Conservation (phyloP, 1,140 invertebrate genomes). For the Zaprionus lachaisei region DNA sequence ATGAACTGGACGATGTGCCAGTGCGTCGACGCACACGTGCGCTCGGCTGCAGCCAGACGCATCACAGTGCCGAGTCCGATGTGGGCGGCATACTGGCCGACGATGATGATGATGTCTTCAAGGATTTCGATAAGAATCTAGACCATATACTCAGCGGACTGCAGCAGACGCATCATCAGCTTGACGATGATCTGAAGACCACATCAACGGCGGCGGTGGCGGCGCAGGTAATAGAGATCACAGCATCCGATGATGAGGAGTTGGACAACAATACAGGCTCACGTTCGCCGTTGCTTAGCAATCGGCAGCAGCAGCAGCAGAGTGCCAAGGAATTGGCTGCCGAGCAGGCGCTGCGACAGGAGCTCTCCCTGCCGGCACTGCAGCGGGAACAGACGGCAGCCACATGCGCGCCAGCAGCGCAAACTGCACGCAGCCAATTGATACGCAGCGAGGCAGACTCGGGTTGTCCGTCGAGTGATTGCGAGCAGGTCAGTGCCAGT, state of each 20-base stretch:
- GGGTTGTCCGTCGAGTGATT: conserved; percentile 79
- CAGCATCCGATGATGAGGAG: conserved; percentile 80
- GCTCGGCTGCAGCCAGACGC: conserved; percentile 72
- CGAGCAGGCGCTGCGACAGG: conserved; percentile 68
- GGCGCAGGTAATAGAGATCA: neutral
- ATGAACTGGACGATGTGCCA: conserved; percentile 70
- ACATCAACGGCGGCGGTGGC: conserved; percentile 1
- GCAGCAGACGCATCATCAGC: conserved; percentile 67
- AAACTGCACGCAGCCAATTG: conserved; percentile 27
- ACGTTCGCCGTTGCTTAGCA: conserved; percentile 86
- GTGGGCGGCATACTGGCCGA: conserved; percentile 72
- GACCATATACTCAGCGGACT: conserved; percentile 72
- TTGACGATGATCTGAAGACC: conserved; percentile 66
- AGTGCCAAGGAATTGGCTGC: conserved; percentile 55
- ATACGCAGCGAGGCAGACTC: conserved; percentile 79
- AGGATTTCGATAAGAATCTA: conserved; percentile 79
- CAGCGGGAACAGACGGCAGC: conserved; percentile 7
- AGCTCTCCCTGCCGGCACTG: conserved; percentile 45
- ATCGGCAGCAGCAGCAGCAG: conserved; percentile 53
- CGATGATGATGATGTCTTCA: conserved; percentile 80
- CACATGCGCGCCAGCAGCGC: conserved; percentile 2
- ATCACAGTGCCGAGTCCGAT: conserved; percentile 76
- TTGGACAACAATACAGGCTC: conserved; percentile 87
- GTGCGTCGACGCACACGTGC: conserved; percentile 57
- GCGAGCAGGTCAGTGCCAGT: conserved; percentile 87